Percentiles rank a stretch among this genome's conserved stretches.
phyloP scores from a whole-genome alignment of 2,888 invertebrate genomes.

The Drosophila limbata region DNA sequence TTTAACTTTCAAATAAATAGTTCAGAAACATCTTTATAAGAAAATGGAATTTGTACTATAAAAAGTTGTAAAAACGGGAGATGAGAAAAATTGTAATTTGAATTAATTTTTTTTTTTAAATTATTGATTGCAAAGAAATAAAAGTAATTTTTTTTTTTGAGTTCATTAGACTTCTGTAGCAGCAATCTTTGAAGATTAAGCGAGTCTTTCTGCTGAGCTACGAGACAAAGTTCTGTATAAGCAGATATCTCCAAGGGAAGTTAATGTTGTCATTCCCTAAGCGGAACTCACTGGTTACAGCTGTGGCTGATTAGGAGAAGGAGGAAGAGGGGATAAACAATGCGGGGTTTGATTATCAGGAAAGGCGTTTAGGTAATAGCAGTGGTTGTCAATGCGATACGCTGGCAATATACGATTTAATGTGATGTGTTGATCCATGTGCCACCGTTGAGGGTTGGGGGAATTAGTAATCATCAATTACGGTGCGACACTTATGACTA shows the following conservation, averaged over 20 bases:
- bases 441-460: constrained; percentile 23
- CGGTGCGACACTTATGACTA: constrained; percentile 72
- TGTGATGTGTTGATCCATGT: constrained; percentile 19
- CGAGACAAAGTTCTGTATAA: constrained; percentile 1
- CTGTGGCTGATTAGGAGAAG: constrained; percentile 1
- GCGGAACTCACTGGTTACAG: constrained; percentile 28
- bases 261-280: constrained; percentile 24
- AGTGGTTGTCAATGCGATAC: constrained; percentile 20
- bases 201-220: constrained; percentile 1
- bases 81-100: too few relatives aligned
- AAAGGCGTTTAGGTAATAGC: constrained; percentile 43
- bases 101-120: too few relatives aligned
- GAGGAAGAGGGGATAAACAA: background rate
- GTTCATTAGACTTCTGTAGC: constrained; percentile 4
- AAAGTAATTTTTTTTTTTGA: background rate
- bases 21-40: too few relatives aligned
- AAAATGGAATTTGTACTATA: too few relatives aligned
- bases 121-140: too few relatives aligned
- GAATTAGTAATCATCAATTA: constrained; percentile 74
- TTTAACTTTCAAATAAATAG: too few relatives aligned
- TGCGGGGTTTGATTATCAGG: constrained; percentile 31
- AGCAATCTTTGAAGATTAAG: constrained; percentile 5
- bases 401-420: constrained; percentile 17
- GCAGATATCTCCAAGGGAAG: constrained; percentile 33
- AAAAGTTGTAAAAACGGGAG: background rate